These are phyloP conservation scores for Garra rufa DNA, from an alignment of 2,113 vertebrate species.

Conservation along the genomic window DNA sequence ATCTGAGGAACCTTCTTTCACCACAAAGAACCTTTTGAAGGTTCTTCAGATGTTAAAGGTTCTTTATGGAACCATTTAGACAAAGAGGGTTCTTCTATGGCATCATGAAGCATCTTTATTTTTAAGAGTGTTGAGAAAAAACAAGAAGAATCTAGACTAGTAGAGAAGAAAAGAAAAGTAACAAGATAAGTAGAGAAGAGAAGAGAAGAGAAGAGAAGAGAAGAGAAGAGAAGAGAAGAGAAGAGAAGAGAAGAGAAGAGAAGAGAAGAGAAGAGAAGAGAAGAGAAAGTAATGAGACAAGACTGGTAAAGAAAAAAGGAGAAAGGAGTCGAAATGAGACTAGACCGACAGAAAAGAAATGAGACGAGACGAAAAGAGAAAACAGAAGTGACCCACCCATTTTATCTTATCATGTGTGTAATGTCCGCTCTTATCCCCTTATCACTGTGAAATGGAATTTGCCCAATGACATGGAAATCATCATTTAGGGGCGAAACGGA, in stretches of 20 bases:
- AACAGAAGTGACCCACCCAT: conserved; percentile 3
- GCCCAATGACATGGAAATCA: conserved; percentile 57
- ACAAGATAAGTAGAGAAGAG: background rate
- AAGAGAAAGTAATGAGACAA: background rate
- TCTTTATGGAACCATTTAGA: too few species aligned
- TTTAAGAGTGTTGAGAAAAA: too few species aligned
- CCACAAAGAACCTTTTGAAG: too few species aligned
- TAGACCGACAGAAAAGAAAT: conserved; percentile 21
- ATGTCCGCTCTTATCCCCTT: conserved; percentile 43
- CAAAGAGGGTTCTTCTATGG: too few species aligned
- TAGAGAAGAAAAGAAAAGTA: background rate
- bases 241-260: background rate
- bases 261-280: background rate
- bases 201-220: background rate
- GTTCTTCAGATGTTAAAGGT: too few species aligned
- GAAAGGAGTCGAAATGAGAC: background rate
- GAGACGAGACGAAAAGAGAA: conserved; percentile 18
- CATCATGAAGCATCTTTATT: too few species aligned
- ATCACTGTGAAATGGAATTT: conserved; percentile 54
- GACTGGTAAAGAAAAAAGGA: background rate
- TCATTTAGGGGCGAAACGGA: conserved; percentile 50
- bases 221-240: background rate
- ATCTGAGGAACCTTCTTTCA: too few species aligned
- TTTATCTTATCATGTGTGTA: conserved; percentile 46
- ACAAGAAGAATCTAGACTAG: background rate